Evolutionary conservation across 2,797 vertebrate genomes (phyloP).

Genomic region (Lepus townsendii): DNA sequence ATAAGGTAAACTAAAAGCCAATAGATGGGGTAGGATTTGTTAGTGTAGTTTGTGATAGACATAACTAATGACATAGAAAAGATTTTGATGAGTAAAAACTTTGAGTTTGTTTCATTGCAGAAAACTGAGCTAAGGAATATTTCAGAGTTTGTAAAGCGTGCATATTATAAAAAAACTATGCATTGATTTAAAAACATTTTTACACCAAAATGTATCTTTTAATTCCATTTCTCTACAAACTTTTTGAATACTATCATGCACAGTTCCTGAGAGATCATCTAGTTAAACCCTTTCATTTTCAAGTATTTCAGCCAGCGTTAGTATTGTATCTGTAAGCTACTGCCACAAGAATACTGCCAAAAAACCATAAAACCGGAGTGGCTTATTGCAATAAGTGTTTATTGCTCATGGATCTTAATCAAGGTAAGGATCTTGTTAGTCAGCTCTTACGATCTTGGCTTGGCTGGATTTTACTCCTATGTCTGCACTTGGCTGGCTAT

Average conservation of each 20-base stretch:
- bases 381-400: background rate
- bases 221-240: no score
- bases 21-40: background rate
- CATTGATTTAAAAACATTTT: no score
- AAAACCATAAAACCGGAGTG: background rate
- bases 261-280: background rate
- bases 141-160: no score
- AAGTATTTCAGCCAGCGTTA: background rate
- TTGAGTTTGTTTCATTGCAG: slow-evolving; percentile 9
- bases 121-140: background rate
- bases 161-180: no score
- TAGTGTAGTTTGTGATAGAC: background rate
- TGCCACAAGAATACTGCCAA: background rate
- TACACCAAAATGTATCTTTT: no score
- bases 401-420: background rate
- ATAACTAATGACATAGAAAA: background rate
- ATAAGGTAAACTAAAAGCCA: background rate
- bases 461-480: background rate
- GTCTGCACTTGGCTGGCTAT: background rate
- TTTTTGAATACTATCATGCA: no score
- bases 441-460: background rate
- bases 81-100: background rate
- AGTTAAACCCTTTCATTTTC: background rate
- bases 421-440: background rate
- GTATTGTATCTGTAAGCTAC: background rate